Base-by-base conservation (phyloP, 2,113 vertebrate genomes). In the Piaya cayana region DNA sequence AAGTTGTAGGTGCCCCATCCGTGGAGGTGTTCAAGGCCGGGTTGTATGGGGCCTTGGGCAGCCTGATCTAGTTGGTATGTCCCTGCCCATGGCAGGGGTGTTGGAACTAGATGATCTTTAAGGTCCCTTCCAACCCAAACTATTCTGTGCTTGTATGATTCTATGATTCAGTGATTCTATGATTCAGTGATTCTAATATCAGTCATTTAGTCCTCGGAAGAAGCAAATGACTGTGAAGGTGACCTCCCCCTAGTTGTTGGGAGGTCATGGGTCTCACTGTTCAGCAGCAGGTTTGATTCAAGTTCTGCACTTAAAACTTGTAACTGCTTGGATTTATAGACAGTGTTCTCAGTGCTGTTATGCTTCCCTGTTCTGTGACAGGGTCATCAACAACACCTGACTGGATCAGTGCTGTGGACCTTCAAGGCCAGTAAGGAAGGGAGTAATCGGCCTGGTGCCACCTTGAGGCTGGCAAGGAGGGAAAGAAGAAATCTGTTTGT, bases 151-250 rank as follows among this genome's bases (percentile, higher is more conserved):
- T 39, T 39, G 39, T 39, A 39, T 39, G 39, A 39, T 39, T 39
- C 39, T 39, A 39, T 39, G 39, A 39, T 39, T 39, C 39, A 11
- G 12, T 39, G 39, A 39, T 39, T 39, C 39, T 39, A 39, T 39
- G 39, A 39, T 39, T 39, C 39, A 39, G 39, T 39, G 39, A 39
- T 39, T 39, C 39, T 39, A 39, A 70, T 62, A 11, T 5, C 27
- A 52, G 26, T 60, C 12, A 36, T 25, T 76, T 13, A 39, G 0
- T 58, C 56, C 52, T 70, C 0, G 0, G 56, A 70, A 20, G 26
- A 53, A 88, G 26, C 45, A 85, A 49, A 82, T 1, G 2, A n/a
- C 2, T 1, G 16, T 19, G 15, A 70, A 79, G 36, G 36, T 2
- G 0, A n/a, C n/a, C n/a, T n/a, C n/a, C 70, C n/a, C 18, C 50